These are phyloP conservation scores for Zaprionus camerounensis DNA, from an alignment of 1,140 invertebrate genomes.

Conservation along the genomic window DNA sequence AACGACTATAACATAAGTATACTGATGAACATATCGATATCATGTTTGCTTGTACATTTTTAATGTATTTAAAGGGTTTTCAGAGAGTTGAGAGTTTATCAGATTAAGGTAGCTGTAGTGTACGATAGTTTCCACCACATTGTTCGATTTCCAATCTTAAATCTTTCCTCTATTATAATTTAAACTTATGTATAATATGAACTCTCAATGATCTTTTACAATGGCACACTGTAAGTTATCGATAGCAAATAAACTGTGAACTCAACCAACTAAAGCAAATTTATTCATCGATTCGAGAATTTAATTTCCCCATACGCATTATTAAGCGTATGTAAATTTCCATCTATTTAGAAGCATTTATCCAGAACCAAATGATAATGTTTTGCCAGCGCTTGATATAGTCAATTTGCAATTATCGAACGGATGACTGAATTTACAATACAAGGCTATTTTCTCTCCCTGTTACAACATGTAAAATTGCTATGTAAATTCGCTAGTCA, in stretches of 20 bases:
- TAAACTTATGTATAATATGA: no score
- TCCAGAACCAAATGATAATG: not conserved
- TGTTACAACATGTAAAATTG: not conserved
- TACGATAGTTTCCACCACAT: not conserved
- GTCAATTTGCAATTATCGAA: conserved; percentile 4
- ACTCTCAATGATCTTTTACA: no score
- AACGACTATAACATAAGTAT: no score
- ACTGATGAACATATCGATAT: no score
- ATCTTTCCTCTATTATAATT: no score
- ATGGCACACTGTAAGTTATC: not conserved
- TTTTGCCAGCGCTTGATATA: not conserved
- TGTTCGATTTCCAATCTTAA: no score
- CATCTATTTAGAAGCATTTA: not conserved
- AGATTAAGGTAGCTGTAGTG: no score
- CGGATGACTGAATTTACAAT: not conserved
- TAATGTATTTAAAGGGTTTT: no score
- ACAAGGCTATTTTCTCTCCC: not conserved
- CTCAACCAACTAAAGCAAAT: not conserved
- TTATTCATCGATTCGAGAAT: not conserved
- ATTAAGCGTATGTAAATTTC: not conserved
- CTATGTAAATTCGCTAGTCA: not conserved
- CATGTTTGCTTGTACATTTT: no score
- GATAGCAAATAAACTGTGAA: not conserved
- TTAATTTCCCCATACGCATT: not conserved
- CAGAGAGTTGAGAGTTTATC: no score